A percentile compares a stretch with the other conserved stretches of the same genome.
These are phyloP conservation scores for Andrena dorsata DNA, from an alignment of 2,888 invertebrate species.

Conservation along the genomic window DNA sequence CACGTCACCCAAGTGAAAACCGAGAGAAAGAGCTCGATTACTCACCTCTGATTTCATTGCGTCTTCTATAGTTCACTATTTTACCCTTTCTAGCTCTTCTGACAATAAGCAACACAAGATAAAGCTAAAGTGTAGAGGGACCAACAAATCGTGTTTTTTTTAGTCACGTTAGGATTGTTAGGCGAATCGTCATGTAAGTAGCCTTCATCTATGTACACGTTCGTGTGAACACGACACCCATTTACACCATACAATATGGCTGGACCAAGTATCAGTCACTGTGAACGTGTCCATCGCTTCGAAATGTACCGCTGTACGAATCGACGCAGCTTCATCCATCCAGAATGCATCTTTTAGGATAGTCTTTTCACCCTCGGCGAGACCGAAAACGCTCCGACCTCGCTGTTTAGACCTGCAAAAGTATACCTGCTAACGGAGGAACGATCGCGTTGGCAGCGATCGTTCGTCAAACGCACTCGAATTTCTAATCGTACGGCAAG, in stretches of 20 bases:
- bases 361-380: constrained; percentile 14
- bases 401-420: constrained; percentile 29
- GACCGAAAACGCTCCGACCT: constrained; percentile 26
- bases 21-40: constrained; percentile 49
- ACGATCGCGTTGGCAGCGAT: constrained; percentile 23
- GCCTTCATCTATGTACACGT: constrained; percentile 67
- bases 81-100: constrained; percentile 81
- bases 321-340: constrained; percentile 42
- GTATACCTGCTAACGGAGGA: constrained; percentile 10
- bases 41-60: constrained; percentile 63
- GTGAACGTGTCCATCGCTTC: constrained; percentile 45
- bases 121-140: constrained; percentile 85
- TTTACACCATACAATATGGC: constrained; percentile 49
- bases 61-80: constrained; percentile 68
- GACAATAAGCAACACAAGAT: constrained; percentile 84
- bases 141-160: constrained; percentile 78
- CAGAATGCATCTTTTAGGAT: constrained; percentile 39
- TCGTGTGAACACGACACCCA: constrained; percentile 57
- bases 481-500: constrained; percentile 11
- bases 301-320: constrained; percentile 25
- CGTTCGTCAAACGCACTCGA: constrained; percentile 24
- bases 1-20: constrained; percentile 51
- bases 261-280: constrained; percentile 27
- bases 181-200: constrained; percentile 81
- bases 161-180: constrained; percentile 83